Percentiles rank a stretch among this genome's conserved stretches.
These are phyloP conservation scores for Sebastes cheni DNA, from an alignment of 2,797 vertebrate genomes.

Conservation along the genomic window DNA sequence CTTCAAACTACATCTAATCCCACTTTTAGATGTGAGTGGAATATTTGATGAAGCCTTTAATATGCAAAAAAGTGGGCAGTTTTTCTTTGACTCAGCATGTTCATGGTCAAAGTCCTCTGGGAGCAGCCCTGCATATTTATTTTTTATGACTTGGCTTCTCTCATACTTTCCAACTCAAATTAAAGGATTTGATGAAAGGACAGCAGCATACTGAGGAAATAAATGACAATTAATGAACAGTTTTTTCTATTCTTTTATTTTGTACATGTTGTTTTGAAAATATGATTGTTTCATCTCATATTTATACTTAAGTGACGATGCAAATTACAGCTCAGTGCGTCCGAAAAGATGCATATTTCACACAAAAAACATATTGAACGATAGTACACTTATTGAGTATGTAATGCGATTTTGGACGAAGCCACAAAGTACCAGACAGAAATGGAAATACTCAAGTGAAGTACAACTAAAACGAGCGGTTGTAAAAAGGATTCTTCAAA, in stretches of 20 bases:
- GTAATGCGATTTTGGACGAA: too few species aligned
- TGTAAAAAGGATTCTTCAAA: too few species aligned
- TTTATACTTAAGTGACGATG: neutral
- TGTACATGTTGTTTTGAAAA: neutral
- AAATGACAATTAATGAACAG: too few species aligned
- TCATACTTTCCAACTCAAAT: neutral
- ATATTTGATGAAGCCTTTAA: neutral
- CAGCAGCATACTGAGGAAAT: neutral
- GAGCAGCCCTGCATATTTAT: neutral
- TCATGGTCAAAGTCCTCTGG: neutral
- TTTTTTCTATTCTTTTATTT: neutral
- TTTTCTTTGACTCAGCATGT: slow-evolving; percentile 17
- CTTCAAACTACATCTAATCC: neutral
- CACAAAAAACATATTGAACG: too few species aligned
- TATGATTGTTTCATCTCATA: neutral
- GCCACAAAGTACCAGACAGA: too few species aligned
- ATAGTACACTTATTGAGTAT: too few species aligned
- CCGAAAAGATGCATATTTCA: too few species aligned
- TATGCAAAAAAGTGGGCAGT: neutral
- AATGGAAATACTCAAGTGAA: too few species aligned
- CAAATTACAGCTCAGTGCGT: too few species aligned
- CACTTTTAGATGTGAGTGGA: neutral
- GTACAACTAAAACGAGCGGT: neutral
- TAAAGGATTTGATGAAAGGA: neutral
- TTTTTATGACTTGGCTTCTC: slow-evolving; percentile 6